phyloP scores from a whole-genome alignment of 1,140 invertebrate genomes.

The Eurytemora carolleeae region DNA sequence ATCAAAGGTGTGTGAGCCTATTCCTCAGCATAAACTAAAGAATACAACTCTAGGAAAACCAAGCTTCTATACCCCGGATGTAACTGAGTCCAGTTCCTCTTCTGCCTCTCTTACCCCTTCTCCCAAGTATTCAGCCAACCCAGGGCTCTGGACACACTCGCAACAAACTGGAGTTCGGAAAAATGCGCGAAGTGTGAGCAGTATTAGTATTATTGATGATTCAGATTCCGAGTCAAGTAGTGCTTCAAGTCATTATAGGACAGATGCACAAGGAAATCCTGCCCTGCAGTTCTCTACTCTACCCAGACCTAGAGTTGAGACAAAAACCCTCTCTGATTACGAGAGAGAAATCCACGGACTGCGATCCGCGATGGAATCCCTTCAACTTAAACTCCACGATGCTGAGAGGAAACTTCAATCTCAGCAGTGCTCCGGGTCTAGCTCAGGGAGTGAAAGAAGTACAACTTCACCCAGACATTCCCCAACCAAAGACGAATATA shows the following conservation, averaged over 20 bases:
- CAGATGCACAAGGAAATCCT: not conserved
- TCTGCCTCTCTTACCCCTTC: not conserved
- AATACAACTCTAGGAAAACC: not conserved
- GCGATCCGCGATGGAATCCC: slow-evolving; percentile 6
- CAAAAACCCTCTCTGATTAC: slow-evolving; percentile 7
- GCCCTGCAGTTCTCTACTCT: not conserved
- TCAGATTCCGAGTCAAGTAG: not conserved
- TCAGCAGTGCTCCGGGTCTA: not conserved
- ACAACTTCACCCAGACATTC: too few species aligned
- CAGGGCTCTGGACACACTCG: not conserved
- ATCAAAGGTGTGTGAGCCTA: not conserved
- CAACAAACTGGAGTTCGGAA: too few species aligned
- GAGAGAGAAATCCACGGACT: slow-evolving; percentile 10
- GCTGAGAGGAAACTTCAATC: slow-evolving; percentile 14
- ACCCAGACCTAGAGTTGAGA: not conserved
- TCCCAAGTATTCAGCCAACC: not conserved
- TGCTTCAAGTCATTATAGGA: not conserved
- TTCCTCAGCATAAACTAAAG: not conserved
- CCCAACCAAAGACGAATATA: too few species aligned
- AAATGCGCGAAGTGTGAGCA: not conserved
- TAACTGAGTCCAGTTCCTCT: not conserved
- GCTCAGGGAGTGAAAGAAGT: not conserved
- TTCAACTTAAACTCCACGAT: slow-evolving; percentile 13
- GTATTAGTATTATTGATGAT: not conserved
- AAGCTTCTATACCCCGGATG: not conserved